phyloP scores from a whole-genome alignment of 2,113 vertebrate species.

The Chrysemys picta region DNA sequence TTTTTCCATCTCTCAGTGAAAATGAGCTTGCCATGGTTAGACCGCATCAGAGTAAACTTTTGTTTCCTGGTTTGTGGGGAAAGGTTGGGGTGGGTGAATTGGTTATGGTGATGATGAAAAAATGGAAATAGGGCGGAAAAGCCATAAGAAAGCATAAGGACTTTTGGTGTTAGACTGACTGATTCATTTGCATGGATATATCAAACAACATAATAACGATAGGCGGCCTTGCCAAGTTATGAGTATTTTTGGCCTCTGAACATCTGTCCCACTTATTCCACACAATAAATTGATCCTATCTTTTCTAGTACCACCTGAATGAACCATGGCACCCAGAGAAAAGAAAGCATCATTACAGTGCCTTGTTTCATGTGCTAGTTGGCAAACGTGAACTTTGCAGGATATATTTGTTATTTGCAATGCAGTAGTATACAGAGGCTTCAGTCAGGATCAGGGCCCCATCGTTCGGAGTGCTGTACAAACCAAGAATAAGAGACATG shows the following conservation, averaged over 20 bases:
- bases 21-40: not conserved
- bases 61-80: not conserved
- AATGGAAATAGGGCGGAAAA: constrained; percentile 14
- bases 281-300: not conserved
- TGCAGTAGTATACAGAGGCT: not conserved
- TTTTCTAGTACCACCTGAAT: not conserved
- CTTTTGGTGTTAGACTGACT: not conserved
- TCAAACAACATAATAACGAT: not conserved
- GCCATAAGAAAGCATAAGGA: not conserved
- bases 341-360: not conserved
- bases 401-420: not conserved
- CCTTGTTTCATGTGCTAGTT: not conserved
- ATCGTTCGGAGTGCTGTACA: not conserved
- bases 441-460: not conserved
- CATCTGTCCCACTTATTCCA: constrained; percentile 8
- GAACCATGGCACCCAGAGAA: not conserved
- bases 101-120: not conserved
- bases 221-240: not conserved
- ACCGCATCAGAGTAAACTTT: not conserved
- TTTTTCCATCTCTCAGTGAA: not conserved
- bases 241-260: constrained; percentile 40
- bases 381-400: not conserved
- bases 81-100: not conserved
- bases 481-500: not conserved
- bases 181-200: constrained; percentile 12